These are phyloP conservation scores for Tribolium freemani DNA, from an alignment of 2,888 invertebrate genomes.

Conservation along the genomic window DNA sequence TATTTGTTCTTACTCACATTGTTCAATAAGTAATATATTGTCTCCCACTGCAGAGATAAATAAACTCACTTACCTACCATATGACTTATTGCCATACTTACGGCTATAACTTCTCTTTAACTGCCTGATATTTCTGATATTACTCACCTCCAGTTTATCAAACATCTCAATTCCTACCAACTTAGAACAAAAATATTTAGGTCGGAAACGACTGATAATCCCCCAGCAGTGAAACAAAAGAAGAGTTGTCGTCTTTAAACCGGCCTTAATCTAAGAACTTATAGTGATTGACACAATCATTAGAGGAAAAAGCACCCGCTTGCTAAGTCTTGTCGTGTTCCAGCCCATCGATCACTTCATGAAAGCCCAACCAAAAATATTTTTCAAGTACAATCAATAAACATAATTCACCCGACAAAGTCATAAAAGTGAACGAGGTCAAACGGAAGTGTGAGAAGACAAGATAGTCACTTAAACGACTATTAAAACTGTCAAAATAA, in stretches of 20 bases:
- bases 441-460: conserved; percentile 35
- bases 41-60: conserved; percentile 33
- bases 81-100: conserved; percentile 39
- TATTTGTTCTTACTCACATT: conserved; percentile 34
- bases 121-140: conserved; percentile 40
- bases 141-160: conserved; percentile 12
- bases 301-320: conserved; percentile 62
- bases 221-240: background rate
- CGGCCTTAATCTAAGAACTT: conserved; percentile 52
- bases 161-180: conserved; percentile 6
- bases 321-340: conserved; percentile 54
- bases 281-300: conserved; percentile 60
- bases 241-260: conserved; percentile 11
- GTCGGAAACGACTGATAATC: too few relatives aligned
- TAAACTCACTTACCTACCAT: conserved; percentile 25
- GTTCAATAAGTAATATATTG: conserved; percentile 30
- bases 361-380: conserved; percentile 1
- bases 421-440: conserved; percentile 26
- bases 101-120: conserved; percentile 42
- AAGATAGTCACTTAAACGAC: conserved; percentile 22
- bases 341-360: conserved; percentile 40
- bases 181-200: background rate
- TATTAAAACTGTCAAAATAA: conserved; percentile 33
- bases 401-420: conserved; percentile 18
- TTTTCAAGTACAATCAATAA: background rate